These are phyloP conservation scores for Tribolium freemani DNA, from an alignment of 2,888 invertebrate genomes.

Conservation along the genomic window DNA sequence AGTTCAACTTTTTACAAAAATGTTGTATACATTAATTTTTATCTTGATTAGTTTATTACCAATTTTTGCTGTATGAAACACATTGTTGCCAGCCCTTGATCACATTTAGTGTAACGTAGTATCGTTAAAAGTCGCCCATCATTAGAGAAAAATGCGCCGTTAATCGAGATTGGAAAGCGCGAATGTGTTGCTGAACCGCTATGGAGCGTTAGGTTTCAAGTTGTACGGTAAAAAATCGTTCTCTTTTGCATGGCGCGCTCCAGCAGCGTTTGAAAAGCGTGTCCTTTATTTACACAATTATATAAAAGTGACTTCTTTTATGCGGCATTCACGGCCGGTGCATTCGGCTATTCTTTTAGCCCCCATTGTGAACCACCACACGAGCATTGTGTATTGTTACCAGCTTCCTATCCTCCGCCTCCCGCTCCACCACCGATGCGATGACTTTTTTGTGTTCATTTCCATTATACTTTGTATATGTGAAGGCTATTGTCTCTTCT, in stretches of 20 bases:
- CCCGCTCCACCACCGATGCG: constrained; percentile 48
- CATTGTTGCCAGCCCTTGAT: no score
- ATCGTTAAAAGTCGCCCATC: no score
- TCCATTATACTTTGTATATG: constrained; percentile 62
- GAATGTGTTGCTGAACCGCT: not conserved
- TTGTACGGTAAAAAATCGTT: constrained; percentile 24
- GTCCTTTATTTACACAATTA: constrained; percentile 66
- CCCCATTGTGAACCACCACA: constrained; percentile 60
- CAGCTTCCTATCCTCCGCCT: constrained; percentile 56
- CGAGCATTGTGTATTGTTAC: constrained; percentile 62
- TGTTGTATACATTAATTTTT: no score
- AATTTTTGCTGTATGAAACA: no score
- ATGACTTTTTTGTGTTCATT: constrained; percentile 61
- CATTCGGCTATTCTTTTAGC: constrained; percentile 64
- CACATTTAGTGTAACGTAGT: no score
- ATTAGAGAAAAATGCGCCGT: no score
- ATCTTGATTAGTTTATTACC: no score
- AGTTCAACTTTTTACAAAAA: no score
- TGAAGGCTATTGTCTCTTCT: constrained; percentile 56
- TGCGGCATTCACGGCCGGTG: constrained; percentile 64
- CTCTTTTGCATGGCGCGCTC: constrained; percentile 32
- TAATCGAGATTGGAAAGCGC: not conserved
- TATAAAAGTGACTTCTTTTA: constrained; percentile 65
- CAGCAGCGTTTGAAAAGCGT: constrained; percentile 53
- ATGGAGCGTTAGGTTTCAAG: constrained; percentile 21